Evolutionary conservation across 2,113 vertebrate genomes (phyloP), one percentile per base, ranked within the genome.

Genomic region (Ictalurus furcatus): DNA sequence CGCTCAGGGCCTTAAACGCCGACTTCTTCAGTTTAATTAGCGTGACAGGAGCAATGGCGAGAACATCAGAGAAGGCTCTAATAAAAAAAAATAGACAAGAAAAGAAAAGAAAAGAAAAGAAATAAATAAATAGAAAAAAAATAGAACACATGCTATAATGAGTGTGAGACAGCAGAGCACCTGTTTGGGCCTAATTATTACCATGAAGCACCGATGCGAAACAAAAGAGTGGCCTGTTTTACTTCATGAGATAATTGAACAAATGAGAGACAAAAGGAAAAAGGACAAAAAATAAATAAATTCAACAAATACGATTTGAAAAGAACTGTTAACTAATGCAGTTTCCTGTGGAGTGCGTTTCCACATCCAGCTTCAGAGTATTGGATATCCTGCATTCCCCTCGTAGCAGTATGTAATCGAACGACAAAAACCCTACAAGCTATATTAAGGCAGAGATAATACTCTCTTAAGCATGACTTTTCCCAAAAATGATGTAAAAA

Each of bases 1-100:
- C 67, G 91, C 79, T 21, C 87, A 92, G 89, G 44, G 86, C 78
- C 84, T 71, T 48, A 85, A 90, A 90, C 89, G 90, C 93, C 86
- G 91, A 94, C 92, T 93, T 79, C 80, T 87, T 16, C 88, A 25
- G 86, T 92, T 94, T 95, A 95, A 96, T 96, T 95, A 95, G 93
- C 88, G 92, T 92, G 93, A 94, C 93, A 82, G 91, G 90, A 90
- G 23, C 89, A 85, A 92, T 54, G 91, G 90, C 90, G 90, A 88
- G 76, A 44, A 92, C 91, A 93, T 94, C 91, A 91, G 92, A 93
- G 90, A 59, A 90, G 71, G 48, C 79, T 90, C 84, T 88, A 88
- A 88, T 81, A 86, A 58, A 37, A 82, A 84, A 85, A 92, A 92
- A 90, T 91, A 34, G 34, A n/a, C n/a, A 89, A 89, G 92, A 92